Conservation (phyloP, 2,113 vertebrate species). For the Hassar affinis region DNA sequence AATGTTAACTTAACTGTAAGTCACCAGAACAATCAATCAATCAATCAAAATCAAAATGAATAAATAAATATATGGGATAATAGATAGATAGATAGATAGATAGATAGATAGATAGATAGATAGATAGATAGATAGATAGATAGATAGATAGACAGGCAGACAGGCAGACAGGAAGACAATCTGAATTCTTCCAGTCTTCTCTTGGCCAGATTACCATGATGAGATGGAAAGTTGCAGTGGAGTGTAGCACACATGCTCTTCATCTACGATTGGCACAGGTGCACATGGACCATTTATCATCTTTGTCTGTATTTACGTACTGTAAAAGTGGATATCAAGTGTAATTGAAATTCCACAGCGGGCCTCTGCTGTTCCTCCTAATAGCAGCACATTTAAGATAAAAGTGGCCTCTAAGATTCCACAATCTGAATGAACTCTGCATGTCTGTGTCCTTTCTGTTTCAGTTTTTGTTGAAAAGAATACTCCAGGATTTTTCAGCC, state of each 20-base stretch:
- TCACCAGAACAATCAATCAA: too few relatives aligned
- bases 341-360: slow-evolving; percentile 45
- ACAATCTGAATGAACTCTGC: slow-evolving; percentile 13
- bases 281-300: slow-evolving; percentile 25
- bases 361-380: slow-evolving; percentile 50
- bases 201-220: slow-evolving; percentile 38
- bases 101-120: too few relatives aligned
- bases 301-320: slow-evolving; percentile 6
- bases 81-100: too few relatives aligned
- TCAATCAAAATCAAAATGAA: too few relatives aligned
- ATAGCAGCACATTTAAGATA: slow-evolving; percentile 46
- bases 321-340: slow-evolving; percentile 25
- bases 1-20: too few relatives aligned
- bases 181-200: not conserved
- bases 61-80: too few relatives aligned
- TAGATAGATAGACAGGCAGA: too few relatives aligned
- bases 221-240: slow-evolving; percentile 47
- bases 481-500: not conserved
- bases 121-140: too few relatives aligned
- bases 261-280: slow-evolving; percentile 46
- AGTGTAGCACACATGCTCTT: slow-evolving; percentile 33
- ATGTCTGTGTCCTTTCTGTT: not conserved
- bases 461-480: not conserved
- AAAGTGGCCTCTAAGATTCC: slow-evolving; percentile 40
- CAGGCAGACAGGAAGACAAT: too few relatives aligned